Evolutionary conservation across 2,888 invertebrate species (phyloP), one percentile per base, ranked within the genome.

Genomic region (Galeopsomyia nigrocyanea): DNA sequence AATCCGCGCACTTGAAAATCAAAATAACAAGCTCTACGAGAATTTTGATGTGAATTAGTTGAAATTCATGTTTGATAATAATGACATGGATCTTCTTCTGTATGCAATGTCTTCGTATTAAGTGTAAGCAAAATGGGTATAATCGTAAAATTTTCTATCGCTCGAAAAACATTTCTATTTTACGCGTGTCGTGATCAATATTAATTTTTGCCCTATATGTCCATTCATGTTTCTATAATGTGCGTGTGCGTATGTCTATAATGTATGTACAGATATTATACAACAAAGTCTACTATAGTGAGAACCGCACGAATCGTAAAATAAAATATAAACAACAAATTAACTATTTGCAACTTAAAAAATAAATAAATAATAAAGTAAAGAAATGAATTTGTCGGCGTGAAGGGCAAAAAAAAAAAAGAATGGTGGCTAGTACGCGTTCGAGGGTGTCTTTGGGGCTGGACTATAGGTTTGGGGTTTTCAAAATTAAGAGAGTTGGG

Each of bases 151-250:
- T 46, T 58, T 13, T 19, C 58, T 55, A 64, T 73, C 68, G 73
- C 68, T 73, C 68, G 65, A 60, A 73, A 56, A 51, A 64, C 58
- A 14, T 68, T 50, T 60, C n/a, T 69, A 10, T 63, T 17, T 22
- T 46, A 49, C 19, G 62, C 60, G 26, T 22, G 19, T 61, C 50
- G 49, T 47, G 31, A 39, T 55, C n/a, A 39, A 60, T 50, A 31
- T 69, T 26, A 7, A 10, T 1, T 39, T 19, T 60, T 19, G 22
- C 22, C 19, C 50, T 49, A 56, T 21, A 39, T 26, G 26, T 65
- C 3, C 31, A n/a, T 55, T 13, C 49, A 10, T 55, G n/a, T 39
- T 6, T 22, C 9, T 64, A 9, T 57, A 47, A 47, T 10, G 49
- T 10, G 39, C 55, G 16, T 55, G 14, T 26, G n/a, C 53, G 19